Conservation (phyloP, 92 coral and sea anemone genomes). For the Paragorgia papillata region DNA sequence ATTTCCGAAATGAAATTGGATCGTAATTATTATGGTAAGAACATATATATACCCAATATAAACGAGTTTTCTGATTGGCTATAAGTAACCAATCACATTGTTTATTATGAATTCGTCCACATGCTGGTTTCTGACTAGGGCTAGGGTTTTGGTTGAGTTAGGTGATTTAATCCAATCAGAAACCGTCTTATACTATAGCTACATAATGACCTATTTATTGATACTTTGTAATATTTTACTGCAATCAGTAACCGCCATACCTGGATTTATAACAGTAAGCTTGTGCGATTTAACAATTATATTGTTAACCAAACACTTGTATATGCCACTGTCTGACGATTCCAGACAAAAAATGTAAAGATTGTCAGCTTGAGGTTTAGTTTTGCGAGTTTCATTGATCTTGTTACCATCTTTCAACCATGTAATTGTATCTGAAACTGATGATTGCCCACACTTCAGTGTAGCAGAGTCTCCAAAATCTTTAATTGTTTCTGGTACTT, state of each 20-base stretch:
- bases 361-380: background rate
- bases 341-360: conserved; percentile 17
- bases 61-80: no score
- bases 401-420: conserved; percentile 29
- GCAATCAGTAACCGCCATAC: background rate
- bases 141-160: no score
- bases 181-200: no score
- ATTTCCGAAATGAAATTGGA: no score
- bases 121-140: no score
- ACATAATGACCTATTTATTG: no score
- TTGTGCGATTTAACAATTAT: background rate
- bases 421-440: background rate
- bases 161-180: no score
- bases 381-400: background rate
- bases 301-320: background rate
- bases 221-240: no score
- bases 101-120: no score
- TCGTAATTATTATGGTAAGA: no score
- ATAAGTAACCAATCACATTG: no score
- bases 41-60: no score
- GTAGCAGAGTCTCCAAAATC: conserved; percentile 8
- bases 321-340: conserved; percentile 19
- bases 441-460: background rate
- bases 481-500: background rate
- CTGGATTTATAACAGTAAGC: conserved; percentile 18